phyloP scores from a whole-genome alignment of 2,797 vertebrate genomes.

The Chanos chanos region DNA sequence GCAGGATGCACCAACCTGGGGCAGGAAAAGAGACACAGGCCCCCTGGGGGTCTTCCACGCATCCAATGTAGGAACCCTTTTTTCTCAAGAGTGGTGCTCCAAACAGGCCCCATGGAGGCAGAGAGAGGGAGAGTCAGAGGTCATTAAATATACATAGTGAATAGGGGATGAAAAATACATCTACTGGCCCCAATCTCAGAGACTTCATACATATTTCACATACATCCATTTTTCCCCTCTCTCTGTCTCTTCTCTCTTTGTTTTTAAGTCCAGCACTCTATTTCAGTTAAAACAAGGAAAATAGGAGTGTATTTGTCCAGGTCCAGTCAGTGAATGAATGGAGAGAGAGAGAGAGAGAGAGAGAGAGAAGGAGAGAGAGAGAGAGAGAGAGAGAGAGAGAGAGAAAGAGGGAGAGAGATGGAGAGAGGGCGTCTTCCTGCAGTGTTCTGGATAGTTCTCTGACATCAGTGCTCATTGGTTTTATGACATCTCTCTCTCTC shows the following conservation, averaged over 20 bases:
- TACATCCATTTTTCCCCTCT: conserved; percentile 32
- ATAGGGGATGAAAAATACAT: conserved; percentile 58
- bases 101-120: conserved; percentile 33
- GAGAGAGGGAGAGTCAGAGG: conserved; percentile 28
- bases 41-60: conserved; percentile 23
- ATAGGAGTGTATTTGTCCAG: background rate
- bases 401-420: background rate
- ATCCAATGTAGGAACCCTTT: conserved; percentile 40
- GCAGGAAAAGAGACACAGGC: conserved; percentile 49
- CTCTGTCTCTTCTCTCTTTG: background rate
- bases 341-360: background rate
- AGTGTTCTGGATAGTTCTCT: too few relatives aligned
- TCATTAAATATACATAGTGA: conserved; percentile 53
- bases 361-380: background rate
- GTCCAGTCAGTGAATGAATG: background rate
- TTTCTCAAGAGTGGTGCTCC: too few relatives aligned
- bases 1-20: conserved; percentile 40
- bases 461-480: too few relatives aligned
- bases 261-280: background rate
- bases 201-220: conserved; percentile 65
- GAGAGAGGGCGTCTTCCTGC: background rate
- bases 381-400: background rate
- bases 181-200: conserved; percentile 53
- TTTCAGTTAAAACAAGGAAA: background rate
- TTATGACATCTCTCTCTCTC: conserved; percentile 14